These are phyloP conservation scores for Pandemis heparana DNA, from an alignment of 2,888 invertebrate species.

Conservation along the genomic window DNA sequence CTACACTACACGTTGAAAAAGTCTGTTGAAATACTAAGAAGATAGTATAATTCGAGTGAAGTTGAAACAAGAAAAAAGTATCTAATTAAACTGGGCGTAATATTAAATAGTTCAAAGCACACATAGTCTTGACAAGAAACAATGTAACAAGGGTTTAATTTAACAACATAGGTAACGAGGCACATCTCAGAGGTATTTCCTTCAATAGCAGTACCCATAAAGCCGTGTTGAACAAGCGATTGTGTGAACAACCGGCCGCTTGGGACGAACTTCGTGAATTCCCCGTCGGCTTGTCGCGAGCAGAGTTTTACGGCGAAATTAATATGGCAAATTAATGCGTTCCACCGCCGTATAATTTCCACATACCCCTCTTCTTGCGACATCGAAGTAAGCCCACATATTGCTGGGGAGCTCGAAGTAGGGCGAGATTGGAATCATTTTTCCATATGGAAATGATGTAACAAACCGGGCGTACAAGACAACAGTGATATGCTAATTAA, in stretches of 20 bases:
- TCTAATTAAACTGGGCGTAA: conserved; percentile 29
- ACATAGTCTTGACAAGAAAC: conserved; percentile 32
- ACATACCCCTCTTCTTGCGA: conserved; percentile 78
- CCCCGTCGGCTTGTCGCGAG: conserved; percentile 80
- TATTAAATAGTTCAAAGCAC: conserved; percentile 41
- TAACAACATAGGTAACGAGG: conserved; percentile 44
- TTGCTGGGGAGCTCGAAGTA: conserved; percentile 54
- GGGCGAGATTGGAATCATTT: conserved; percentile 79
- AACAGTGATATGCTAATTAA: conserved; percentile 85
- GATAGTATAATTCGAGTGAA: conserved; percentile 8
- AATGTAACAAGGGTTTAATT: conserved; percentile 39
- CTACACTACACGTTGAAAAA: conserved; percentile 58
- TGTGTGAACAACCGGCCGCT: conserved; percentile 82
- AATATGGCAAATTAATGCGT: conserved; percentile 87
- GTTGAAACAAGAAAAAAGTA: conserved; percentile 32
- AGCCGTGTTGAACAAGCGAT: conserved; percentile 51
- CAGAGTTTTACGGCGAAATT: conserved; percentile 86
- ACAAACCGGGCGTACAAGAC: conserved; percentile 78
- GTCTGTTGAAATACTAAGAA: conserved; percentile 14
- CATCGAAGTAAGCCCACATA: conserved; percentile 60
- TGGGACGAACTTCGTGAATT: conserved; percentile 82
- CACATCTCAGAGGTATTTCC: conserved; percentile 43
- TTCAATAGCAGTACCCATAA: conserved; percentile 45
- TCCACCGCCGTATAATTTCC: conserved; percentile 83
- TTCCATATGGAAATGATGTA: conserved; percentile 85